phyloP scores from a whole-genome alignment of 2,888 invertebrate species.

The Eristalis arbustorum region DNA sequence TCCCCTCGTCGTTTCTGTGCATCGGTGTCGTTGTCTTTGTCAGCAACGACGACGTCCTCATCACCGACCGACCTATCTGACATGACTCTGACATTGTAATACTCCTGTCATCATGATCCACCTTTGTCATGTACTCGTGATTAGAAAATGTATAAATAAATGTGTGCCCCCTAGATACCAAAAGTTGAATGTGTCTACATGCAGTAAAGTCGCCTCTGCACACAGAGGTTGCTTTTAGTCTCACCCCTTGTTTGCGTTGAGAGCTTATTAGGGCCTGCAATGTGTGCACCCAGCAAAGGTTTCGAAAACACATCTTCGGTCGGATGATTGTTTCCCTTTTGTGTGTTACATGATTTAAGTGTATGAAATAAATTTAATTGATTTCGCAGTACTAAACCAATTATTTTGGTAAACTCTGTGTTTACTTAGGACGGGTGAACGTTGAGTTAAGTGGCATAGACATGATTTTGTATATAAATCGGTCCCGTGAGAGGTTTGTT shows the following conservation, averaged over 20 bases:
- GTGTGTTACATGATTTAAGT: conserved; percentile 50
- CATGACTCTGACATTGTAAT: conserved; percentile 41
- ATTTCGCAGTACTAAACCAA: conserved; percentile 55
- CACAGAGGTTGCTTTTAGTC: conserved; percentile 26
- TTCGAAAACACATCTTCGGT: conserved; percentile 34
- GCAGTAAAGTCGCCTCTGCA: conserved; percentile 1
- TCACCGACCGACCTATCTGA: conserved; percentile 30
- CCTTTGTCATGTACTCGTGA: conserved; percentile 66
- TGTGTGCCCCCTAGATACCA: conserved; percentile 8
- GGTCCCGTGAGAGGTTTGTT: neutral
- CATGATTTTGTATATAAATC: neutral
- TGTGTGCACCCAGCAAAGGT: conserved; percentile 20
- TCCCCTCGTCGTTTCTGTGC: neutral
- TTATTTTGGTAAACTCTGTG: conserved; percentile 50
- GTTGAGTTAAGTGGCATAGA: neutral
- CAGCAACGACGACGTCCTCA: conserved; percentile 9
- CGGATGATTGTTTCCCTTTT: conserved; percentile 47
- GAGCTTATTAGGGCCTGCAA: conserved; percentile 47
- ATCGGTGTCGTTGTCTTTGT: conserved; percentile 4
- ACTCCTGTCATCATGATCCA: conserved; percentile 58
- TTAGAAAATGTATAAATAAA: conserved; percentile 63
- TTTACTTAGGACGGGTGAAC: neutral
- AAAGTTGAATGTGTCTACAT: conserved; percentile 11
- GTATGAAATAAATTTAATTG: conserved; percentile 62
- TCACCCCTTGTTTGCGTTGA: conserved; percentile 39